Base-by-base conservation (phyloP, 1,140 invertebrate species). In the Antheraea mylitta region DNA sequence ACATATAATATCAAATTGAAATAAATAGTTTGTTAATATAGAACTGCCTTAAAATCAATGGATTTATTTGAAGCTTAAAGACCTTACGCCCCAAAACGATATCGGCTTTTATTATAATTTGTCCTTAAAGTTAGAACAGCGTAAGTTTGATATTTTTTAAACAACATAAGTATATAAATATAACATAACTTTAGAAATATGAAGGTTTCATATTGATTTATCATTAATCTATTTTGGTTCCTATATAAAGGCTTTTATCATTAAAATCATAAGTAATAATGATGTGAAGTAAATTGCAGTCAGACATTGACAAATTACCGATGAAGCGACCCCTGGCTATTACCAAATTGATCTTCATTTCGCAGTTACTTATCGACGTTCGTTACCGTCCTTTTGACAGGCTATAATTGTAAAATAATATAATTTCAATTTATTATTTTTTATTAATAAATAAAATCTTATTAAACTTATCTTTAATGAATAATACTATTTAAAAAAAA, bases 241-340 rank as follows among this genome's bases (percentile, higher is more conserved):
- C 45, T 13, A 16, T 13, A 11, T 9, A 53, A 53, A 53, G 45
- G 11, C 45, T 36, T 61, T 61, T 30, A 16, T 61, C 60, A 61
- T 61, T 61, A 61, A 30, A 19, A 30, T 61, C 60, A 61, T 61
- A 61, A 61, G 19, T 61, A 61, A 30, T 30, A 22, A 36, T 30
- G 70, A 71, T 37, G 48, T 45, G 10, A 59, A 68, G 11, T 18
- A 38, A 59, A 67, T 67, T 71, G 42, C 19, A 64, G 19, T 18
- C 22, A 36, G 69, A 67, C 69, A 38, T 71, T 71, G 69, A 71
- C 60, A 71, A 71, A 71, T 67, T 64, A 59, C 64, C 11, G 37
- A 66, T 38, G 22, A n/a, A 58, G 59, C 48, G 18, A 66, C 37
- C 42, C 48, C 11, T 22, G 45, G 66, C 60, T 63, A 71, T 71